A percentile compares a stretch with the other conserved stretches of the same genome.
Evolutionary conservation across 2,113 vertebrate species (phyloP).

Genomic region (Leptodactylus fuscus): DNA sequence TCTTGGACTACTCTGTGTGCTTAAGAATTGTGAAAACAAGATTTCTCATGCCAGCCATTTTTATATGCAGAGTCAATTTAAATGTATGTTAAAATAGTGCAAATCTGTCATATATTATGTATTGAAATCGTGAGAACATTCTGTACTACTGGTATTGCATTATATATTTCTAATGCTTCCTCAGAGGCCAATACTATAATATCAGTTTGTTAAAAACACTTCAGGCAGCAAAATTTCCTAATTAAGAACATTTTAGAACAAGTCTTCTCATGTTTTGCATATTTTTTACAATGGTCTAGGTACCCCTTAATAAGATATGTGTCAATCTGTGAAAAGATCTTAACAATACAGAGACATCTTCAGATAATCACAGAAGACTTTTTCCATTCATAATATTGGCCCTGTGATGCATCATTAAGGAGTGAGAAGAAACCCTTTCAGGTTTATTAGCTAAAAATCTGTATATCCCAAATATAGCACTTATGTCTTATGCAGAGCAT

Average conservation of each 20-base stretch:
- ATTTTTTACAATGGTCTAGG: background rate
- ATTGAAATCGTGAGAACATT: background rate
- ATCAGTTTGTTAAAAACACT: slow-evolving; percentile 13
- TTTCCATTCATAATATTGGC: background rate
- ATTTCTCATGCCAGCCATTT: background rate
- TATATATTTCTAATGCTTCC: slow-evolving; percentile 25
- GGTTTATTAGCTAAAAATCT: background rate
- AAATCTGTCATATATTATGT: slow-evolving; percentile 17
- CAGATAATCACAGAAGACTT: background rate
- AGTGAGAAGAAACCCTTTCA: background rate
- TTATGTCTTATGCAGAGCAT: background rate
- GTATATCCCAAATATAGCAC: background rate
- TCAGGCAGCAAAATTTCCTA: slow-evolving; percentile 8
- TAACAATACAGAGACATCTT: slow-evolving; percentile 9
- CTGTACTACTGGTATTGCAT: slow-evolving; percentile 14
- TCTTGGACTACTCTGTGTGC: background rate
- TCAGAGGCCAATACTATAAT: slow-evolving; percentile 16
- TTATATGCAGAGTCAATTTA: background rate
- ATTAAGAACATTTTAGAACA: slow-evolving; percentile 8
- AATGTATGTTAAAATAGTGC: background rate
- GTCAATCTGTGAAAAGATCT: slow-evolving; percentile 10
- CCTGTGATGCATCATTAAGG: slow-evolving; percentile 5
- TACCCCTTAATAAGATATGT: background rate
- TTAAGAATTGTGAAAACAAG: background rate
- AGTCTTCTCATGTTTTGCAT: background rate